phyloP scores from a whole-genome alignment of 1,140 invertebrate genomes.

The Babylonia areolata region DNA sequence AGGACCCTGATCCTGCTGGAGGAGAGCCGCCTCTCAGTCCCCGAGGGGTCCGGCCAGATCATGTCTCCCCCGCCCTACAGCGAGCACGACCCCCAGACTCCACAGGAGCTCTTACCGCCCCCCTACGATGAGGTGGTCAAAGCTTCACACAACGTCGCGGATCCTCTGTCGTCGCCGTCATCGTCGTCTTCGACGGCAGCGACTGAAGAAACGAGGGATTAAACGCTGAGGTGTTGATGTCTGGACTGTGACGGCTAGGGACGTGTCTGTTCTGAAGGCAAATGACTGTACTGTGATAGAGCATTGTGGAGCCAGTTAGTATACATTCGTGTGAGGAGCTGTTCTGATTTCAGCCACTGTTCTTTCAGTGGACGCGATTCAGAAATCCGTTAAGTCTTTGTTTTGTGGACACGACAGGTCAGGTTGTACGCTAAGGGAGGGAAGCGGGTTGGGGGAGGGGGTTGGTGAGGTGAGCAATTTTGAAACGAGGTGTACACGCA shows the following conservation, averaged over 20 bases:
- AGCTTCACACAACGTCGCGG: not conserved
- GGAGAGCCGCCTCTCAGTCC: not conserved
- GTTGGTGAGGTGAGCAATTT: too few species aligned
- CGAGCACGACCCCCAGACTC: not conserved
- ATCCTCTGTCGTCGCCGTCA: not conserved
- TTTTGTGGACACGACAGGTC: too few species aligned
- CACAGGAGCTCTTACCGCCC: not conserved
- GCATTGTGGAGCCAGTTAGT: too few species aligned
- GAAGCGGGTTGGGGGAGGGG: too few species aligned
- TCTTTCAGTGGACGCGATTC: too few species aligned
- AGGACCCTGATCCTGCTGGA: not conserved
- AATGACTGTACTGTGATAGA: too few species aligned
- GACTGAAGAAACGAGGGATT: not conserved
- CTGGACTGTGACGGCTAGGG: not conserved
- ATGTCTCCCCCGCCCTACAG: constrained; percentile 3
- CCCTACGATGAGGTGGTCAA: not conserved
- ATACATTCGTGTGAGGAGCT: too few species aligned
- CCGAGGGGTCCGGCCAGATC: not conserved
- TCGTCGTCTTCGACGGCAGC: not conserved
- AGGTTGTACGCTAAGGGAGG: too few species aligned
- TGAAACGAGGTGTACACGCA: too few species aligned
- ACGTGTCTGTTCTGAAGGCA: not conserved
- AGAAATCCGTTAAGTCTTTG: too few species aligned
- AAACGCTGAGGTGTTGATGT: not conserved
- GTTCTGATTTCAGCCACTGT: too few species aligned